phyloP scores from a whole-genome alignment of 2,797 vertebrate species.

The Rhinichthys osculus region DNA sequence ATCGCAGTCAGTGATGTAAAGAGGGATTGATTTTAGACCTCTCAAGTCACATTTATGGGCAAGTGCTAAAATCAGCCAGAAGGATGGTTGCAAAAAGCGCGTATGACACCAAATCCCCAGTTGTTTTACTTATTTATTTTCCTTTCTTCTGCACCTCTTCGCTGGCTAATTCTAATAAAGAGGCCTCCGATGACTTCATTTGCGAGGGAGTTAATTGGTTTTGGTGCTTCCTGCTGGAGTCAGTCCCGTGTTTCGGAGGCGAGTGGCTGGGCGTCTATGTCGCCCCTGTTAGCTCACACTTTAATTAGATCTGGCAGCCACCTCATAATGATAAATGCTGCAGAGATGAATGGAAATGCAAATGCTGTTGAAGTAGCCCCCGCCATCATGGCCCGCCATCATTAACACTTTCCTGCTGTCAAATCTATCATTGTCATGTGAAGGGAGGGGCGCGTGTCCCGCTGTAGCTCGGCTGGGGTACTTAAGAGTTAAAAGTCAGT shows the following conservation, averaged over 20 bases:
- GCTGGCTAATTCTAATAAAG: conserved; percentile 83
- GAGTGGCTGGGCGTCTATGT: conserved; percentile 47
- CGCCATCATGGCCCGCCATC: conserved; percentile 93
- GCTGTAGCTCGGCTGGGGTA: neutral
- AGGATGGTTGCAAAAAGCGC: conserved; percentile 51
- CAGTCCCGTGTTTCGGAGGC: conserved; percentile 67
- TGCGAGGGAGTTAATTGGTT: conserved; percentile 93
- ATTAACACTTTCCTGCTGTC: conserved; percentile 96
- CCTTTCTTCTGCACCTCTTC: conserved; percentile 61
- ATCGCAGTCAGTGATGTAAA: conserved; percentile 5
- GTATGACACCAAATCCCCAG: conserved; percentile 69
- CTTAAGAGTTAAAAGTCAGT: conserved; percentile 30
- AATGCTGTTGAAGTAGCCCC: conserved; percentile 93
- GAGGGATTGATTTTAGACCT: conserved; percentile 66
- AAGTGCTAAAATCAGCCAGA: conserved; percentile 69
- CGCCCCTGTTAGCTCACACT: conserved; percentile 89
- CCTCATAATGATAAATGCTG: conserved; percentile 93
- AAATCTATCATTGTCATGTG: conserved; percentile 95
- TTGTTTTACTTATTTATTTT: conserved; percentile 70
- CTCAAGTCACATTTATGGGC: conserved; percentile 64
- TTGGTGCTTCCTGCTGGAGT: conserved; percentile 87
- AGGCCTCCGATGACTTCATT: conserved; percentile 86
- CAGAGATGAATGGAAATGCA: conserved; percentile 98
- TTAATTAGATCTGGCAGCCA: conserved; percentile 99
- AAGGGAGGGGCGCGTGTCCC: conserved; percentile 29